These are phyloP conservation scores for Zootoca vivipara DNA, from an alignment of 2,113 vertebrate genomes.

Conservation along the genomic window DNA sequence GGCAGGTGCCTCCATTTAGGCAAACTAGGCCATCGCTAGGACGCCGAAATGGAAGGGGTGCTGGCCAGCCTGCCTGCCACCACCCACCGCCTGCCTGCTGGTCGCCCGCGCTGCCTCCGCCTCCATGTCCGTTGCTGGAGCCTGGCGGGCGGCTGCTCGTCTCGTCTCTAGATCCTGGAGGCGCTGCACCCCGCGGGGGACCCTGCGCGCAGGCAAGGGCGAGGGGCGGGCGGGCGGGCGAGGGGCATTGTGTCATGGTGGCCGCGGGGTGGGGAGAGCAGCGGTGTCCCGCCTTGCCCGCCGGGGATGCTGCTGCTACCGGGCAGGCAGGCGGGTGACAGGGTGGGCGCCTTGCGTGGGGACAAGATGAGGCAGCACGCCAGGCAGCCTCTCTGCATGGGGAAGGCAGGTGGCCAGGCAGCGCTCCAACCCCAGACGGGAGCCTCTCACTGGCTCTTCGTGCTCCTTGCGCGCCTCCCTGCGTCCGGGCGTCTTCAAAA, in stretches of 20 bases:
- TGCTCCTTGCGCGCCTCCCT: not conserved
- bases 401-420: not conserved
- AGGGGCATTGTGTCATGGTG: not conserved
- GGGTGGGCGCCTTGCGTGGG: not conserved
- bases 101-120: conserved; percentile 48
- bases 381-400: not conserved
- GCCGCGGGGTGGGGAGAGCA: no score
- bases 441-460: not conserved
- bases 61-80: not conserved
- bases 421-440: no score
- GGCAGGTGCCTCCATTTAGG: no score
- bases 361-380: not conserved
- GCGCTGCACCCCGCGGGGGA: conserved; percentile 38
- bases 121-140: conserved; percentile 31
- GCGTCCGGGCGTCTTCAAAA: not conserved
- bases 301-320: not conserved
- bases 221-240: no score
- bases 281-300: not conserved
- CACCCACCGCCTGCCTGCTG: conserved; percentile 11
- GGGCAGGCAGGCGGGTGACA: not conserved
- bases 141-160: conserved; percentile 43
- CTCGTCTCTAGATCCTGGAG: conserved; percentile 48
- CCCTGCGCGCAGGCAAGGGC: conserved; percentile 39
- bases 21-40: no score
- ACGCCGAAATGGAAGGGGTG: no score